Conservation (phyloP, 1,140 invertebrate species). For the Antheraea pernyi region DNA sequence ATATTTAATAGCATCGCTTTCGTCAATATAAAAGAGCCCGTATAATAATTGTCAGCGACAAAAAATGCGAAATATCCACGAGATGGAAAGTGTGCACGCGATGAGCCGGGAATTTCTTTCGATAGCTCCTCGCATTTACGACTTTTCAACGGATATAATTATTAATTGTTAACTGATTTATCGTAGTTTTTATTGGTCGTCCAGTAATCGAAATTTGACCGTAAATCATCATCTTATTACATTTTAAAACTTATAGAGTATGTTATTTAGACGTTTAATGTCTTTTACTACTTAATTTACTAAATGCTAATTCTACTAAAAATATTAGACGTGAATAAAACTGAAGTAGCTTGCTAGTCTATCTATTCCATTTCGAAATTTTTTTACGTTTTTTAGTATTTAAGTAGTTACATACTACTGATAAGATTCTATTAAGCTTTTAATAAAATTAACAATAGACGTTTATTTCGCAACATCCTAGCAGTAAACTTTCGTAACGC, state of each 20-base stretch:
- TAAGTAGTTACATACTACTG: background rate
- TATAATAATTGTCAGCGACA: conserved; percentile 20
- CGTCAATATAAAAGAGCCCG: background rate
- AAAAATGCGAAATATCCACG: conserved; percentile 46
- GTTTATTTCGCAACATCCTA: background rate
- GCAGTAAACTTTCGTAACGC: background rate
- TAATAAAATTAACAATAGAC: background rate
- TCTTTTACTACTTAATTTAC: no score
- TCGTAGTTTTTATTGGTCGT: background rate
- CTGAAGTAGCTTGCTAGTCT: no score
- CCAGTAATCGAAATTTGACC: no score
- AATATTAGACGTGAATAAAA: no score
- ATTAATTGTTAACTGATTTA: background rate
- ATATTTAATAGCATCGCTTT: background rate
- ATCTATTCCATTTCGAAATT: no score
- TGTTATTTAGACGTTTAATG: no score
- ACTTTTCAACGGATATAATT: background rate
- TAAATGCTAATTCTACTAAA: no score
- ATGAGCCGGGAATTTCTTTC: conserved; percentile 38
- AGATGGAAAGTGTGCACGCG: conserved; percentile 65
- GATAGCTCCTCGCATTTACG: conserved; percentile 29
- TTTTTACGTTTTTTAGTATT: no score
- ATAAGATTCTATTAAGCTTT: background rate
- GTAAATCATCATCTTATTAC: no score
- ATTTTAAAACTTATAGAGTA: no score